Evolutionary conservation across 2,888 invertebrate genomes (phyloP).

Genomic region (Melinopterus prodromus): DNA sequence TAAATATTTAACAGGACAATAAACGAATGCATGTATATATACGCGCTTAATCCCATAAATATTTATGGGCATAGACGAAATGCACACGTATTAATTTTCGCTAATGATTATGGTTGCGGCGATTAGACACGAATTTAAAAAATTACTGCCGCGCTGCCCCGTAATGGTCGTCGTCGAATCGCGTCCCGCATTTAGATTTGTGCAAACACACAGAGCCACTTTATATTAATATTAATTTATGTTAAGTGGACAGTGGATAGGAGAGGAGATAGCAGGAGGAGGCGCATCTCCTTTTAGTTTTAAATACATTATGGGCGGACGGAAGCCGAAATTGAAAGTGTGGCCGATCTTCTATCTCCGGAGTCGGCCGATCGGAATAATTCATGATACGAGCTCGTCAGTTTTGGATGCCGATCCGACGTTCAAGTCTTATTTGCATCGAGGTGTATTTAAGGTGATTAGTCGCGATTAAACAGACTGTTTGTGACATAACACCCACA

Average conservation of each 20-base stretch:
- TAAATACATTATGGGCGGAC: not conserved
- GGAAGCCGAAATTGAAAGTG: slow-evolving; percentile 4
- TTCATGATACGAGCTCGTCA: not conserved
- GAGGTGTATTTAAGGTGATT: not conserved
- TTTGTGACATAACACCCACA: too few species aligned
- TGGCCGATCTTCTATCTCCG: not conserved
- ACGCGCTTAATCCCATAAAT: not conserved
- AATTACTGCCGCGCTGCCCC: not conserved
- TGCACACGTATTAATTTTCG: slow-evolving; percentile 4
- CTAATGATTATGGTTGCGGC: not conserved
- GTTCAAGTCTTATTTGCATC: not conserved
- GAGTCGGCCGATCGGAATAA: not conserved
- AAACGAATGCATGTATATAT: not conserved
- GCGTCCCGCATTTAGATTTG: not conserved
- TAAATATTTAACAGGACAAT: slow-evolving; percentile 4
- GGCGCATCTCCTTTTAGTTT: slow-evolving; percentile 4
- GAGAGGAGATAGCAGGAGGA: not conserved
- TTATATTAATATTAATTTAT: slow-evolving; percentile 24
- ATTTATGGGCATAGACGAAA: slow-evolving; percentile 4
- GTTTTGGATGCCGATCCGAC: not conserved
- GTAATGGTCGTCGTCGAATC: not conserved
- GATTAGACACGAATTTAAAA: not conserved
- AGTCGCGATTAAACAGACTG: not conserved
- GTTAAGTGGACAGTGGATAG: slow-evolving; percentile 18
- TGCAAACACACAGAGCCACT: not conserved